phyloP scores from a whole-genome alignment of 2,888 invertebrate genomes.

The Aporophyla lueneburgensis region DNA sequence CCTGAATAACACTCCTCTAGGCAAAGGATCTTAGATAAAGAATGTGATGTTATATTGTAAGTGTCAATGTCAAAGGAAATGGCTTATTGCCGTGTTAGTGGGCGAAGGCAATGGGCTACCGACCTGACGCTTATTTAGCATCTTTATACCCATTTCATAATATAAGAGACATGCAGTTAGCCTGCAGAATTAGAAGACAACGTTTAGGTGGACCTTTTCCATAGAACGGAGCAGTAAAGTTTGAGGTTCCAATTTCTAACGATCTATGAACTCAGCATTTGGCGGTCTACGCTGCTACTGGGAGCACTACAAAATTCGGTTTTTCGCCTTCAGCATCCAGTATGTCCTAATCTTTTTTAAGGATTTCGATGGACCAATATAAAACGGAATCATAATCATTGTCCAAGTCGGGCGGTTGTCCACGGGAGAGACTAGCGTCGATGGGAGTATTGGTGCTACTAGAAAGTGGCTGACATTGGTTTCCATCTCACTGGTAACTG shows the following conservation, averaged over 20 bases:
- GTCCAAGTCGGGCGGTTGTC: background rate
- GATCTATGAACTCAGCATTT: background rate
- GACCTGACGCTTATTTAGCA: conserved; percentile 9
- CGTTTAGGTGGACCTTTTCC: background rate
- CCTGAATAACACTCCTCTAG: conserved; percentile 12
- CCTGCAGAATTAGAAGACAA: background rate
- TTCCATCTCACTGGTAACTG: background rate
- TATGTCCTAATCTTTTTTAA: background rate
- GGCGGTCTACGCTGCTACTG: background rate
- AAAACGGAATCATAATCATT: background rate
- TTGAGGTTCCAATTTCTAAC: background rate
- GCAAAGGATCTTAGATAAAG: conserved; percentile 24
- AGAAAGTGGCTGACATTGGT: conserved; percentile 10
- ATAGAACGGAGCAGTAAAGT: background rate
- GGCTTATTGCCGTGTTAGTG: conserved; percentile 44
- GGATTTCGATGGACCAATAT: background rate
- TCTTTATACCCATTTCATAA: conserved; percentile 9
- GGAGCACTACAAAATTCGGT: too few species aligned
- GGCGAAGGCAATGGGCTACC: conserved; percentile 38
- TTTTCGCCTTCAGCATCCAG: background rate
- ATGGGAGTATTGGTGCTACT: background rate
- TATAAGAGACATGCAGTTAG: background rate
- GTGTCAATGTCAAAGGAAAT: conserved; percentile 62
- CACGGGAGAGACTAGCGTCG: background rate
- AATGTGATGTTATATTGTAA: conserved; percentile 37